Percentiles rank a stretch among this genome's conserved stretches.
Conservation (phyloP, 2,888 invertebrate species). For the Phania funesta region DNA sequence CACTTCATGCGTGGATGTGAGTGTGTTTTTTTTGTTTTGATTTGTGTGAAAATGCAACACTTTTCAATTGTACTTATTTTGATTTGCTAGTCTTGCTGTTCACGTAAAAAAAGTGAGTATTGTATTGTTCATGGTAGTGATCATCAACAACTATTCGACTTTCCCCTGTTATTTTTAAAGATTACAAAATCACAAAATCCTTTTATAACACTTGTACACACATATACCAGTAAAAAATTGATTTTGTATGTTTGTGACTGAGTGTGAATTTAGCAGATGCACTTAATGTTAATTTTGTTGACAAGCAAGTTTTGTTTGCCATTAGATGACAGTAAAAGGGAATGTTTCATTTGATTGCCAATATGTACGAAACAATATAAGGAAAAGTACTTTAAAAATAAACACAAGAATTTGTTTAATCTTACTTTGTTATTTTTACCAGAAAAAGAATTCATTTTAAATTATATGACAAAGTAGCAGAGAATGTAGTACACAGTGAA, state of each 20-base stretch:
- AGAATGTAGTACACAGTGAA: too few species aligned
- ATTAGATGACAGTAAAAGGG: not conserved
- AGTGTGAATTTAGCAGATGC: not conserved
- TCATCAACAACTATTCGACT: not conserved
- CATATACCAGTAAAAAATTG: not conserved
- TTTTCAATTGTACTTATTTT: slow-evolving; percentile 17
- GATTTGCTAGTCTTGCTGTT: not conserved
- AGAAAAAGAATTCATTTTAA: too few species aligned
- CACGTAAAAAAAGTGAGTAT: not conserved
- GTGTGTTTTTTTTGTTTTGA: too few species aligned
- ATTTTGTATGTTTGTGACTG: too few species aligned
- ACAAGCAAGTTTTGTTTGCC: not conserved
- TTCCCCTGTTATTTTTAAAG: not conserved
- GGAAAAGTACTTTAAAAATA: not conserved
- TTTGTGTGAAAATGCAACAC: not conserved
- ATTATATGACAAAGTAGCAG: too few species aligned
- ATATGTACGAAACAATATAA: not conserved
- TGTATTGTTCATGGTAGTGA: not conserved
- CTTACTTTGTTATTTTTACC: too few species aligned
- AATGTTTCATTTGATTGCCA: not conserved
- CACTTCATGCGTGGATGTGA: too few species aligned
- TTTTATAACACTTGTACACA: too few species aligned
- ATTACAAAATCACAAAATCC: not conserved
- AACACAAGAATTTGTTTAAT: not conserved
- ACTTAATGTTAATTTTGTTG: not conserved